Evolutionary conservation across 2,888 invertebrate genomes (phyloP), one percentile per base, ranked within the genome.

Genomic region (Stenotaenia linearis): DNA sequence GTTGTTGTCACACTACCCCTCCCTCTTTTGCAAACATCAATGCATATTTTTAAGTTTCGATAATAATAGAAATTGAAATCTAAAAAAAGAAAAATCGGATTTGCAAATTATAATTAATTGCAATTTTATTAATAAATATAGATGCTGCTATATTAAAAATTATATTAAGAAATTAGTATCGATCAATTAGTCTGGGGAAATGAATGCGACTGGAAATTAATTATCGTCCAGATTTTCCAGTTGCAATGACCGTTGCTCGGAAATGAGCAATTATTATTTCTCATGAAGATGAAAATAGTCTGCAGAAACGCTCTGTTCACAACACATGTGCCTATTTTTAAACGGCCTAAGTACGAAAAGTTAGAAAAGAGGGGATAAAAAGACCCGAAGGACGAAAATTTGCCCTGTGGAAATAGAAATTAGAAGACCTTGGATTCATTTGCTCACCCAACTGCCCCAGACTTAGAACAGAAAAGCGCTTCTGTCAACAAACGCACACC

Each of bases 361-460:
- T 28, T 69, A 28, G 15, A 23, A 18, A 18, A 18, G n/a, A 10
- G 69, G 28, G 69, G n/a, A 15, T 25, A 69, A 69, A 69, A 69
- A 28, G 28, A 25, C 28, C 25, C 28, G 69, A 69, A 69, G 69
- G 69, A 69, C 69, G 12, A 28, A 25, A 28, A 56, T 56, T 69
- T 69, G 25, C 25, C 28, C 69, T 25, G 2, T 15, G 9, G 69
- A 15, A 69, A 69, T 10, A 69, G 28, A 69, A 69, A 28, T 69
- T 69, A 69, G 69, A 69, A 69, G 69, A 69, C 69, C 69, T 69
- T 69, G 69, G 69, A 69, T 69, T 69, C 69, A 28, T 69, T 50
- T 50, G 50, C 50, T 69, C 69, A 69, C 23, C 69, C 69, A 69
- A 69, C 69, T 69, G 69, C 69, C 69, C 69, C 69, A 69, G 69